Base-by-base conservation (phyloP, 2,888 invertebrate genomes). In the Clunio marinus region DNA sequence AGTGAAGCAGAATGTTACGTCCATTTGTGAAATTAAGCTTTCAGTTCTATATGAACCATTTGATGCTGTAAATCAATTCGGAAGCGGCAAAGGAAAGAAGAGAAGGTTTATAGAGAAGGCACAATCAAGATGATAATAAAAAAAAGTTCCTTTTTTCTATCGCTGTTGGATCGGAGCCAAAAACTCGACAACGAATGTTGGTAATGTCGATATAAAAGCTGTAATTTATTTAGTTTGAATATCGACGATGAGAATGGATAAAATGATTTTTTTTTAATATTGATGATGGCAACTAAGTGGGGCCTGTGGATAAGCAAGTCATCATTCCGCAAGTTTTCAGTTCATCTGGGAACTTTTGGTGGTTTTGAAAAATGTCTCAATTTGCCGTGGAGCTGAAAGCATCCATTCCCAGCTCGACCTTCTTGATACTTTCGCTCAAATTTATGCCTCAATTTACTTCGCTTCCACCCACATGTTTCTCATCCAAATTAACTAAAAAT, bases 401-500 rank as follows among this genome's bases (percentile, higher is more conserved):
- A 5, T 10, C 41, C 41, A n/a, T 41, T 2, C 15, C 15, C 41
- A 41, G n/a, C 41, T 41, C 41, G 10, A 41, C 10, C 41, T 5
- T 41, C 41, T 41, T 15, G n/a, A 10, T 15, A 41, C 15, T 41
- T 41, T n/a, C n/a, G n/a, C n/a, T n/a, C n/a, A n/a, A n/a, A n/a
- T n/a, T n/a, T n/a, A n/a, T n/a, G n/a, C n/a, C n/a, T n/a, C n/a
- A n/a, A n/a, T n/a, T n/a, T n/a, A n/a, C n/a, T 5, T 1, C 55
- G 22, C 25, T 1, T 17, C 32, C 41, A 15, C 24, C 37, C 62
- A 62, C 62, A 25, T 62, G 17, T 22, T 20, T 24, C 37, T 24
- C 41, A 62, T 62, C 37, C 62, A 62, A 62, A 62, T 62, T 62
- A 62, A 32, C 41, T 62, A 15, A n/a, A 5, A 28, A 58, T n/a